Base-by-base conservation (phyloP, 2,888 invertebrate species). In the Xanthorhoe designata region DNA sequence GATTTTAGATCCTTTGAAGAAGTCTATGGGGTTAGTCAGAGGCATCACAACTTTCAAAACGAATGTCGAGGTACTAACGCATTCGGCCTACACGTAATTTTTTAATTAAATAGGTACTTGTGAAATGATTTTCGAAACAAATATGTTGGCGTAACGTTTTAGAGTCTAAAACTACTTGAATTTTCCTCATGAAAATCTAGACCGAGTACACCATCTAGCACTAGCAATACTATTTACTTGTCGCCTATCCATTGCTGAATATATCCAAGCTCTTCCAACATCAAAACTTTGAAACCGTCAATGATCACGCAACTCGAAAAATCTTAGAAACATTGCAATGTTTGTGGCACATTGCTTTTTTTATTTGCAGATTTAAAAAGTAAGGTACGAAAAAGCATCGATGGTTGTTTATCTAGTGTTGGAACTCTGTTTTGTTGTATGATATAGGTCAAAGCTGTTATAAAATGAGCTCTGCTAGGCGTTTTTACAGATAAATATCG, bases 401-500 rank as follows among this genome's bases (percentile, higher is more conserved):
- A 18, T 50, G 49, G 18, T 50, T 9, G 4, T 19, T 17, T 18
- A 18, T 18, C 15, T 18, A 7, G 49, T 17, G 49, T 17, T 49
- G 0, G 19, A 7, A 6, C 5, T 3, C 19, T 50, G 49, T 18
- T 6, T 18, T 50, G 8, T 18, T 18, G 49, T 15, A 50, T 13
- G 38, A 2, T 18, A 50, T 50, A 9, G 49, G 49, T 18, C 49
- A 18, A 50, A 50, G 49, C 49, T 18, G 19, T 50, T 50, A 50
- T 18, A 19, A 19, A 50, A 50, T 50, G 49, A 50, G 49, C 49
- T 50, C 49, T 18, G 19, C 18, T 50, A 18, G 18, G 19, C 18
- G 13, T 18, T 18, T 50, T 50, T 50, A 50, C 18, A 18, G 49
- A 50, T 50, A 50, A 50, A 19, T 42, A 42, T 42, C 38, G 13